Evolutionary conservation across 1,140 invertebrate species (phyloP), one percentile per base, ranked within the genome.

Genomic region (Brachionus calyciflorus): DNA sequence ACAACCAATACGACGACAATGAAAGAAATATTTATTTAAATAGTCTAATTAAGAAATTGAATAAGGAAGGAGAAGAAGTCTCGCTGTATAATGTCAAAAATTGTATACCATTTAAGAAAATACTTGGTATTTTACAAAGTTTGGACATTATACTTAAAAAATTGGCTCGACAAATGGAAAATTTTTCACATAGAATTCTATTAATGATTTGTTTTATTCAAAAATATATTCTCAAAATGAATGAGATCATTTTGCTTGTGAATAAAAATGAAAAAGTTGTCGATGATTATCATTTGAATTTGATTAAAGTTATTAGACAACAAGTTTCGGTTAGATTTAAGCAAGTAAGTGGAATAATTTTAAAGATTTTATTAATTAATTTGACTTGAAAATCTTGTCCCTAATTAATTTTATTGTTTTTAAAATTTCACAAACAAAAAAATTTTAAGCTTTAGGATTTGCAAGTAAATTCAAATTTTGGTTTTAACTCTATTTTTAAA

Each of bases 71-170:
- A n/a, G n/a, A n/a, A n/a, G n/a, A n/a, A n/a, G n/a, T n/a, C 4
- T 65, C 40, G 40, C 33, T 75, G 51, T 37, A 80, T 33, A 80
- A 84, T 77, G 17, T 82, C 0, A 79, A 78, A 17, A 78, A 78
- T 17, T 77, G 82, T 24, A 79, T 83, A 33, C 83, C 82, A n/a
- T 76, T 83, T 0, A 81, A 81, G 48, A 83, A 81, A 78, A 81
- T 82, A 77, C 81, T 81, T 77, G 81, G 91, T 78, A 87, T 90
- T 5, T 83, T 92, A 0, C 91, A 92, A 84, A 86, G 93, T 4
- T 85, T 94, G 46, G 89, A 89, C 46, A 88, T 91, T 17, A 89
- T 94, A 21, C 88, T 92, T n/a, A 90, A 92, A 82, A 90, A 94
- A 83, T 91, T 94, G 81, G 91, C 91, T 0, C 90, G 90, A 12